Conservation (phyloP, 2,888 invertebrate genomes). For the Imbricaverruca yamaguchii region DNA sequence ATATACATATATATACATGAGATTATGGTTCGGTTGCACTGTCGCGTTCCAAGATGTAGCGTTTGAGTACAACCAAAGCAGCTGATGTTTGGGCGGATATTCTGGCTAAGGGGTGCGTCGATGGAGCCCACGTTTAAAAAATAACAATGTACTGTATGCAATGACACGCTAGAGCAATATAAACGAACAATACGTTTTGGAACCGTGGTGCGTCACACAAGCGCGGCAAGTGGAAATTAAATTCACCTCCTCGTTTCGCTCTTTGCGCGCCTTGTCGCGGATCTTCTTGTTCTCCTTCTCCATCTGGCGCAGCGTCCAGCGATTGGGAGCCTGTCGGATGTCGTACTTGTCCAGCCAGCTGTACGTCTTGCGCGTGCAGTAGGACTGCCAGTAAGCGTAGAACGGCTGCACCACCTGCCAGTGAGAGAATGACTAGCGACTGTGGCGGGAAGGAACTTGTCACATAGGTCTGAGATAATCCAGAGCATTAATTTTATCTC, state of each 20-base stretch:
- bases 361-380: constrained; percentile 76
- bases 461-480: no score
- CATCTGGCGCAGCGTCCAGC: constrained; percentile 56
- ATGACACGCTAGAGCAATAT: background rate
- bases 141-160: background rate
- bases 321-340: constrained; percentile 37
- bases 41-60: no score
- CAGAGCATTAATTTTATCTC: no score
- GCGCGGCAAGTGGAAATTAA: background rate
- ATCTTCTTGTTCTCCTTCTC: constrained; percentile 96
- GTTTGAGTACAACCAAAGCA: no score
- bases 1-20: no score
- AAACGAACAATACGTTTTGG: background rate
- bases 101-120: background rate
- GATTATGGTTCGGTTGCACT: no score
- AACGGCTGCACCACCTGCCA: constrained; percentile 68
- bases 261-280: constrained; percentile 77
- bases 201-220: background rate
- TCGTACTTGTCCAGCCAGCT: constrained; percentile 91
- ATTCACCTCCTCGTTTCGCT: constrained; percentile 84
- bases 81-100: background rate
- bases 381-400: constrained; percentile 90
- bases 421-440: no score
- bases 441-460: no score
- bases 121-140: no score